Percentiles rank a stretch among this genome's conserved stretches.
Evolutionary conservation across 2,797 vertebrate genomes (phyloP).

Genomic region (Pangasius djambal): DNA sequence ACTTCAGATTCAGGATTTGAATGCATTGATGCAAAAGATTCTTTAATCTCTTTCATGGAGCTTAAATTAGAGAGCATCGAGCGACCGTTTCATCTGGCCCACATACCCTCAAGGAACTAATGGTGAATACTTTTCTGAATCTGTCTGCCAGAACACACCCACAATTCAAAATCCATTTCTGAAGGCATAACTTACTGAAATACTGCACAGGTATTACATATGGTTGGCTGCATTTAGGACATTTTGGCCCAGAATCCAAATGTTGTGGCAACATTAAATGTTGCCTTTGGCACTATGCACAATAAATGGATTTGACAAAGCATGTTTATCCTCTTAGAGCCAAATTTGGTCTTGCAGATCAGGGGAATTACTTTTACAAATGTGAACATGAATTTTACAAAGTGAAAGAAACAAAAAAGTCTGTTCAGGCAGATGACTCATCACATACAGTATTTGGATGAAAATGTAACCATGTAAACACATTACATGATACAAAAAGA

Average conservation of each 20-base stretch:
- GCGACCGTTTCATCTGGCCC: neutral
- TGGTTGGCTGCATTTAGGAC: neutral
- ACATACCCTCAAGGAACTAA: neutral
- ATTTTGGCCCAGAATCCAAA: neutral
- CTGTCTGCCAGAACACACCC: neutral
- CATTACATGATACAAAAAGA: neutral
- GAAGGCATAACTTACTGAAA: neutral
- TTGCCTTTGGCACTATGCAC: neutral
- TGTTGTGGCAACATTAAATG: neutral
- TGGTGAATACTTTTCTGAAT: neutral
- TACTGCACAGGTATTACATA: neutral
- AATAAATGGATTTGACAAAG: neutral
- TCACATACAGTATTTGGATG: conserved; percentile 17
- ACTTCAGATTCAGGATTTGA: neutral
- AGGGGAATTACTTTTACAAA: conserved; percentile 2
- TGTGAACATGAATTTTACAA: conserved; percentile 14
- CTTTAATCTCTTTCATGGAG: neutral
- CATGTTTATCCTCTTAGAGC: conserved; percentile 3
- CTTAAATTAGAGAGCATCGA: neutral
- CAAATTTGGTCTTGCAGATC: neutral
- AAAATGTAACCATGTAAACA: conserved; percentile 28
- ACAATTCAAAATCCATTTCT: neutral
- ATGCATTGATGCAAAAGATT: neutral
- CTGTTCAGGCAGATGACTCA: conserved; percentile 39
- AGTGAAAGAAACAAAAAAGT: neutral